A percentile compares a stretch with the other conserved stretches of the same genome.
Evolutionary conservation across 2,797 vertebrate genomes (phyloP).

Genomic region (Mormyrops boulengeri): DNA sequence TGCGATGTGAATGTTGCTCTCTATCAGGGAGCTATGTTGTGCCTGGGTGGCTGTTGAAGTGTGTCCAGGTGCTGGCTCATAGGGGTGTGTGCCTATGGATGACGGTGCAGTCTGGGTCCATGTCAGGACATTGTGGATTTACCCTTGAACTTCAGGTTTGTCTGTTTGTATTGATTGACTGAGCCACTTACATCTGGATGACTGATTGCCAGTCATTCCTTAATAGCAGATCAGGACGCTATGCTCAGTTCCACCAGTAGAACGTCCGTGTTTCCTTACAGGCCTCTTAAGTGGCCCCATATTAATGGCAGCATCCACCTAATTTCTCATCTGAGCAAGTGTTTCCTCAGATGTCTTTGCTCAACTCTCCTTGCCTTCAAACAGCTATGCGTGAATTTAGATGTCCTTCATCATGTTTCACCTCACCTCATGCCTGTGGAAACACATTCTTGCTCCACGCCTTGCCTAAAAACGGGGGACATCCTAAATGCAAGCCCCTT

Average conservation of each 20-base stretch:
- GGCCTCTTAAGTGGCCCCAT: conserved; percentile 1
- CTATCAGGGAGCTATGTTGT: neutral
- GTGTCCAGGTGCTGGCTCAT: neutral
- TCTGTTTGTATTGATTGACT: conserved; percentile 13
- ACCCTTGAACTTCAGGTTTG: neutral
- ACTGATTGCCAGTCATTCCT: conserved; percentile 10
- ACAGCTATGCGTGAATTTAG: neutral
- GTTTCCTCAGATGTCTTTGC: neutral
- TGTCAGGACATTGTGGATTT: neutral
- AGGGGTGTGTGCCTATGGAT: neutral
- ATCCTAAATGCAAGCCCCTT: conserved; percentile 30
- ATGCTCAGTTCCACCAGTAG: neutral
- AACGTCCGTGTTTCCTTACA: conserved; percentile 24
- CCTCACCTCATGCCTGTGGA: neutral
- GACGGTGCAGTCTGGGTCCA: neutral
- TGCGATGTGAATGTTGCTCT: neutral
- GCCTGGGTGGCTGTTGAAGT: neutral
- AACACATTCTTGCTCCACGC: neutral
- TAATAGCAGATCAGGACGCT: neutral
- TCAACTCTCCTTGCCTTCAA: neutral
- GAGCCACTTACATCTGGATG: neutral
- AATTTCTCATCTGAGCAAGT: neutral
- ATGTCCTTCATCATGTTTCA: neutral
- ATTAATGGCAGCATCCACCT: conserved; percentile 10
- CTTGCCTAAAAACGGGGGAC: neutral